Percentiles rank a stretch among this genome's conserved stretches.
Evolutionary conservation across 1,140 invertebrate genomes (phyloP).

Genomic region (Theocolax elegans): DNA sequence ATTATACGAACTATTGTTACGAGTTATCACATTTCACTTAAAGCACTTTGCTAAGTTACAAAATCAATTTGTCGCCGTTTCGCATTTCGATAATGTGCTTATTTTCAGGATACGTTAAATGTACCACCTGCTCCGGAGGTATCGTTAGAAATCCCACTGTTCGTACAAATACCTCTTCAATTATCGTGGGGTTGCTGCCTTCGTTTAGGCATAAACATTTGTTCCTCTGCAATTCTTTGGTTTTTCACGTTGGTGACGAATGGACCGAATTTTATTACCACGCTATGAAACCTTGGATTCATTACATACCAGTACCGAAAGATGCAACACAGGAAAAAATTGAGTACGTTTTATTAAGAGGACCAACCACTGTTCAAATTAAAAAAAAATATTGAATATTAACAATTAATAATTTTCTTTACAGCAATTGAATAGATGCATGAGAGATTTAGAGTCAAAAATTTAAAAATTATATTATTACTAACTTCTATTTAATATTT

Average conservation of each 20-base stretch:
- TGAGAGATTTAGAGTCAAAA: too few relatives aligned
- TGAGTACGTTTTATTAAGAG: conserved; percentile 62
- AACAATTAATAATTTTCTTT: too few relatives aligned
- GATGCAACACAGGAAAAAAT: conserved; percentile 77
- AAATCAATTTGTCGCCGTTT: too few relatives aligned
- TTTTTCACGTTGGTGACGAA: conserved; percentile 94
- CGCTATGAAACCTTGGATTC: conserved; percentile 92
- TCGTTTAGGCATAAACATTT: conserved; percentile 98
- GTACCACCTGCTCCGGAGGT: conserved; percentile 86
- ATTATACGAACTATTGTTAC: too few relatives aligned
- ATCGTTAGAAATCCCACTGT: conserved; percentile 92
- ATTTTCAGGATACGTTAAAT: conserved; percentile 88
- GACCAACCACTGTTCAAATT: too few relatives aligned
- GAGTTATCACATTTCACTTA: too few relatives aligned
- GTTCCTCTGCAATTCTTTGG: conserved; percentile 91
- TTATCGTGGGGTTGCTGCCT: conserved; percentile 94
- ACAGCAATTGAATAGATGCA: too few relatives aligned
- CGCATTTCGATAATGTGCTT: too few relatives aligned
- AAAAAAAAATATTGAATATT: too few relatives aligned
- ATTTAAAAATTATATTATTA: too few relatives aligned
- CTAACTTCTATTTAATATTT: too few relatives aligned
- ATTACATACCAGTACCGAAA: conserved; percentile 90
- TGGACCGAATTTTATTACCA: conserved; percentile 98
- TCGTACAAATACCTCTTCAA: conserved; percentile 96
- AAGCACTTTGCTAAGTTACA: too few relatives aligned